Evolutionary conservation across 2,797 vertebrate genomes (phyloP).

Genomic region (Calcarius lapponicus): DNA sequence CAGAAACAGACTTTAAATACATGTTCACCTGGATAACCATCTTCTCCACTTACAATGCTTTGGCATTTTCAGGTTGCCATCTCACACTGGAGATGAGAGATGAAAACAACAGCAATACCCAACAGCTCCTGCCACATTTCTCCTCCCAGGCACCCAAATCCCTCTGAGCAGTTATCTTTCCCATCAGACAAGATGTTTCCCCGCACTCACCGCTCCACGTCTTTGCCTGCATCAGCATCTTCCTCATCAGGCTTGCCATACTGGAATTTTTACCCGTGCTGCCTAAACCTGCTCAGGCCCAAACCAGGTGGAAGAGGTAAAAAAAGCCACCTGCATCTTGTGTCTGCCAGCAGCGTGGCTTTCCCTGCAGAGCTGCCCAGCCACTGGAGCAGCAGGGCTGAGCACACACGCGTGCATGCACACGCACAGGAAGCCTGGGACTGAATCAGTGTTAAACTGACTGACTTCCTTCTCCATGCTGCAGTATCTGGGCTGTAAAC

Average conservation of each 20-base stretch:
- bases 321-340: not conserved
- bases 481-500: constrained; percentile 39
- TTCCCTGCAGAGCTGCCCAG: not conserved
- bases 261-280: not conserved
- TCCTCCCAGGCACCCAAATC: not conserved
- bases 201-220: constrained; percentile 34
- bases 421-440: constrained; percentile 57
- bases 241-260: constrained; percentile 66
- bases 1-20: not conserved
- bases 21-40: not conserved
- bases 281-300: constrained; percentile 37
- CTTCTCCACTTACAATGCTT: not conserved
- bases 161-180: not conserved
- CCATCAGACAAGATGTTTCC: constrained; percentile 7
- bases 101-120: not conserved
- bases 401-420: not conserved
- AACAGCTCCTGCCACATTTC: not conserved
- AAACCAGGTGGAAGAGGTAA: not conserved
- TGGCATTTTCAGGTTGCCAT: not conserved
- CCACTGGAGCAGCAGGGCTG: not conserved
- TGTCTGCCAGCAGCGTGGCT: not conserved
- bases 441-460: not conserved
- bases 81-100: not conserved
- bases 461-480: constrained; percentile 52
- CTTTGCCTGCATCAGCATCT: constrained; percentile 61